These are phyloP conservation scores for Melopsittacus undulatus DNA, from an alignment of 2,797 vertebrate species.

Conservation along the genomic window DNA sequence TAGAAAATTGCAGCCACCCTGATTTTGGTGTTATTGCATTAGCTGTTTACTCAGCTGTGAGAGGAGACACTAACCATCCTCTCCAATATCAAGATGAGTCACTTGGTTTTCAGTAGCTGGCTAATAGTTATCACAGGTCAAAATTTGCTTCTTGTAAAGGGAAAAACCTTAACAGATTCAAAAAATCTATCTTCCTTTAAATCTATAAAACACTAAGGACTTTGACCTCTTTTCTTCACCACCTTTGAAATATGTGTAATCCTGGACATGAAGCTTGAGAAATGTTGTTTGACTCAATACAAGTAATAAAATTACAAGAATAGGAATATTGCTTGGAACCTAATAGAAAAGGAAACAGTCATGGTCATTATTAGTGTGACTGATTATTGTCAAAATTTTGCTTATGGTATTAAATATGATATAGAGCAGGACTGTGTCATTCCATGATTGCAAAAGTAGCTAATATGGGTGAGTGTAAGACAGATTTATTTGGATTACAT, in stretches of 20 bases:
- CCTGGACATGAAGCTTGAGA: neutral
- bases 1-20: neutral
- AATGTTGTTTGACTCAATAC: neutral
- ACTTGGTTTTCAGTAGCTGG: neutral
- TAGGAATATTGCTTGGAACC: neutral
- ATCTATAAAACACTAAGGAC: neutral
- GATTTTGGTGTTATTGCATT: neutral
- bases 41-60: neutral
- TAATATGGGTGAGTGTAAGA: neutral
- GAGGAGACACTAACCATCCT: neutral
- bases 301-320: neutral
- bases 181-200: neutral
- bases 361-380: neutral
- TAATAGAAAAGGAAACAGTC: neutral
- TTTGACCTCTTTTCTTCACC: neutral
- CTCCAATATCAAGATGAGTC: neutral
- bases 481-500: neutral
- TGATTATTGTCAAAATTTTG: neutral
- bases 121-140: neutral
- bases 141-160: neutral
- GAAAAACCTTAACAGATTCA: neutral
- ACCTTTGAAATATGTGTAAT: neutral
- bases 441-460: neutral
- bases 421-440: neutral
- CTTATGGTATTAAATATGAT: rapidly evolving